Base-by-base conservation (phyloP, 2,888 invertebrate species). In the Molorchus minor region DNA sequence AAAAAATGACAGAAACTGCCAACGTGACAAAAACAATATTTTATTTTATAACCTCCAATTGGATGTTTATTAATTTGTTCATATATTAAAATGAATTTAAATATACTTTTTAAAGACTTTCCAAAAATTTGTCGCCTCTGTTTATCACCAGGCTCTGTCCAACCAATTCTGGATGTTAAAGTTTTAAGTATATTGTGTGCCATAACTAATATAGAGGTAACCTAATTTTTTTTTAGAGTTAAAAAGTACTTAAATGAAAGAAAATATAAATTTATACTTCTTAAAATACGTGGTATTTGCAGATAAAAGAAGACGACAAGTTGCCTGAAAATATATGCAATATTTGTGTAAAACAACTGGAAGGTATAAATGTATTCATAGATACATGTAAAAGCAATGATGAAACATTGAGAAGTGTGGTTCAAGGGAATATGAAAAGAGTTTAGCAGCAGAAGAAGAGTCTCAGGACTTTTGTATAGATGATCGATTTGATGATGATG, bases 41-140 rank as follows among this genome's bases (percentile, higher is more conserved):
- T n/a, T n/a, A n/a, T n/a, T n/a, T 25, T 38, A 61, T 61, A 61
- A 61, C 61, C 61, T 52, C 41, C 52, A 52, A 41, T 57, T 62
- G 56, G 45, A 41, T 62, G 54, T 54, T 53, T 53, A 62, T 38
- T 16, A 49, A 49, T 40, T 40, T 49, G 56, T 30, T 46, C 44
- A 53, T 17, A 10, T 29, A 40, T 21, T 12, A 62, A 51, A 17
- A 65, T 65, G 64, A 53, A 45, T 41, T 20, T 44, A 15, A 57
- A 54, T 41, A 57, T 65, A 25, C 19, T 46, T 55, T 55, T 59
- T n/a, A 49, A 56, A 17, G 62, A 67, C 61, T 67, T 67, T 47
- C 36, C 62, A 1, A 62, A 55, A 49, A 67, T 67, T 35, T 67
- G 67, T 46, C 60, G 67, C 10, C 55, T 62, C 10, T 67, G 67